These are phyloP conservation scores for Asbolus verrucosus DNA, from an alignment of 1,140 invertebrate species.

Conservation along the genomic window DNA sequence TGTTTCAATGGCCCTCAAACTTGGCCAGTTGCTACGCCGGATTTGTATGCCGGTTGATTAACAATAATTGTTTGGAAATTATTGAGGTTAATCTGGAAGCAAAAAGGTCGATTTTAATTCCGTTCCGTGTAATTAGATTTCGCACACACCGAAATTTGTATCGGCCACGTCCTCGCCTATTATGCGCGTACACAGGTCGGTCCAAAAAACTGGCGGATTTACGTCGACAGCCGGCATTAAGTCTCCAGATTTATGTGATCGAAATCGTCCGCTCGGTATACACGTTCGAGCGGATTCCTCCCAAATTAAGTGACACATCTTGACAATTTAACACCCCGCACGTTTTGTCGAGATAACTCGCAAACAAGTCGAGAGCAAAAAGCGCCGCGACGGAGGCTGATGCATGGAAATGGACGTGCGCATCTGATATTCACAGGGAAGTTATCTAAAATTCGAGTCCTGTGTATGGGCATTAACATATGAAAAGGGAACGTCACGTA, in stretches of 20 bases:
- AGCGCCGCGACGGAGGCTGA: not conserved
- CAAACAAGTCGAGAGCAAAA: slow-evolving; percentile 11
- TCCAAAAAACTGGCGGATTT: slow-evolving; percentile 7
- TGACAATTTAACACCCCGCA: slow-evolving; percentile 21
- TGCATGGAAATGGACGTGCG: not conserved
- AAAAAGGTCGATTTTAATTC: too few species aligned
- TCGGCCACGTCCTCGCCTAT: not conserved
- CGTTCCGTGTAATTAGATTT: too few species aligned
- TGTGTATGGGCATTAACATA: too few species aligned
- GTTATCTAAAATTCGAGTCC: too few species aligned
- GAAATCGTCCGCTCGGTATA: slow-evolving; percentile 6
- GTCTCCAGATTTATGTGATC: slow-evolving; percentile 20
- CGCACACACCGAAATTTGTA: not conserved
- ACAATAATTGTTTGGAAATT: too few species aligned
- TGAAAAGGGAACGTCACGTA: too few species aligned
- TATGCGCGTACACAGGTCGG: not conserved
- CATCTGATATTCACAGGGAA: too few species aligned
- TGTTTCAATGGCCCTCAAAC: too few species aligned
- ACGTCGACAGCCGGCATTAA: slow-evolving; percentile 12
- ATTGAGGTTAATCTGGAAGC: too few species aligned
- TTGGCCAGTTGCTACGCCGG: too few species aligned
- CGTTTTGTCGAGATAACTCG: slow-evolving; percentile 5
- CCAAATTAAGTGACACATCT: slow-evolving; percentile 23
- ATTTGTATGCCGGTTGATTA: too few species aligned
- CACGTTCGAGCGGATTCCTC: not conserved